Conservation (phyloP, 2,888 invertebrate species). For the Idaea dimidiata region DNA sequence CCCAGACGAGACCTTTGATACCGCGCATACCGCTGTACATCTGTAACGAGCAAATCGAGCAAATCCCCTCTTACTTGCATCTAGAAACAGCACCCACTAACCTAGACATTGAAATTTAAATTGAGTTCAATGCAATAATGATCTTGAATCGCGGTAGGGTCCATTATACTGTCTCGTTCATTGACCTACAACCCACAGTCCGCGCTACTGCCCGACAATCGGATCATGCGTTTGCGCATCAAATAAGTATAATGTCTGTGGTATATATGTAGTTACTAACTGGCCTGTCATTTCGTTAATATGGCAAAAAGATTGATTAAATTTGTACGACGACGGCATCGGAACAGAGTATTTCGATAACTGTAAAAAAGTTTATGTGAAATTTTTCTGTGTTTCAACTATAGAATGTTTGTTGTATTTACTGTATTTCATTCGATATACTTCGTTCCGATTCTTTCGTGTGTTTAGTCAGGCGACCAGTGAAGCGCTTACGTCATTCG, state of each 20-base stretch:
- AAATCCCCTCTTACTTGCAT: background rate
- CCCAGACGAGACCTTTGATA: slow-evolving; percentile 96
- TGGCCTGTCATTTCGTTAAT: background rate
- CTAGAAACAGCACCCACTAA: background rate
- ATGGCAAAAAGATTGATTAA: background rate
- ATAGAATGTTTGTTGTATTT: too few species aligned
- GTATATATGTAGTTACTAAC: background rate
- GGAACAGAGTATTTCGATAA: too few species aligned
- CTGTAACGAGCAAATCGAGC: slow-evolving; percentile 50
- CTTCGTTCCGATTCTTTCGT: too few species aligned
- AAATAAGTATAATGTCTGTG: background rate
- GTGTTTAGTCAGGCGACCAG: background rate
- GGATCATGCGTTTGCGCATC: slow-evolving; percentile 11
- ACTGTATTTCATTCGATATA: too few species aligned
- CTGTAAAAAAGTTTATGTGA: too few species aligned
- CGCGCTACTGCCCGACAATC: background rate
- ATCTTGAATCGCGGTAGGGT: slow-evolving; percentile 28
- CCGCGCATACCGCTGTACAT: slow-evolving; percentile 98
- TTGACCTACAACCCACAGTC: slow-evolving; percentile 21
- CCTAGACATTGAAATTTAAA: slow-evolving; percentile 27
- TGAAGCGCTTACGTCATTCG: background rate
- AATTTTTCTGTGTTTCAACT: too few species aligned
- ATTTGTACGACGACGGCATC: too few species aligned
- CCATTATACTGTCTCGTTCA: slow-evolving; percentile 25
- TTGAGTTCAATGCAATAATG: slow-evolving; percentile 15